A percentile compares a stretch with the other conserved stretches of the same genome.
phyloP scores from a whole-genome alignment of 1,140 invertebrate genomes.

The Zaprionus lachaisei region DNA sequence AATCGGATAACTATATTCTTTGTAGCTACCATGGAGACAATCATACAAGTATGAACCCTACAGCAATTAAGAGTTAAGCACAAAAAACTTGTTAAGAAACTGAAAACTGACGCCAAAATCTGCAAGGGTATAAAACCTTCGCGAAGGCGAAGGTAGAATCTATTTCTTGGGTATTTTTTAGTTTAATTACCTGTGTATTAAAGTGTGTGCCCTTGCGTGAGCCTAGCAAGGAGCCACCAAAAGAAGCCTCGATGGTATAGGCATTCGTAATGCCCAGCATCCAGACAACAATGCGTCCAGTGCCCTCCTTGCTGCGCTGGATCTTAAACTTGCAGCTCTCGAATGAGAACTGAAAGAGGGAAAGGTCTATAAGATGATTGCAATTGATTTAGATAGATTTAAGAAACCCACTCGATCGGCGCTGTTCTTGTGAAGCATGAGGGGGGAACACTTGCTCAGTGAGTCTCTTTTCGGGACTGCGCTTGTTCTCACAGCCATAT shows the following conservation, averaged over 20 bases:
- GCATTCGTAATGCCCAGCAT: conserved; percentile 96
- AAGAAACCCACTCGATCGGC: conserved; percentile 91
- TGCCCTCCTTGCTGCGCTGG: conserved; percentile 96
- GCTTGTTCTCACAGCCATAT: conserved; percentile 96
- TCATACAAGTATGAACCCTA: no score
- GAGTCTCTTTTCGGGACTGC: conserved; percentile 90
- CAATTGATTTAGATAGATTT: no score
- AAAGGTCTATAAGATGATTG: neutral
- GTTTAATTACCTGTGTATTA: conserved; percentile 85
- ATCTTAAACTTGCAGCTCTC: conserved; percentile 97
- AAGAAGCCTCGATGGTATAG: conserved; percentile 97
- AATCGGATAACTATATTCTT: no score
- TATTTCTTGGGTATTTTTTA: neutral
- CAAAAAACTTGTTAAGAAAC: no score
- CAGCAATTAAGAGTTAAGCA: no score
- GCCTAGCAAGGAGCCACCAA: conserved; percentile 93
- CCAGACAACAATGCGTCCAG: conserved; percentile 96
- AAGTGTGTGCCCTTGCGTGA: conserved; percentile 95
- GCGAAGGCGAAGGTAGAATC: no score
- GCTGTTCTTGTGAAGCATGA: conserved; percentile 96
- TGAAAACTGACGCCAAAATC: no score
- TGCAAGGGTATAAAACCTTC: no score
- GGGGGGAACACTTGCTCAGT: conserved; percentile 96
- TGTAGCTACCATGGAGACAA: no score
- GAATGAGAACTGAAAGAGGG: conserved; percentile 92